These are phyloP conservation scores for Orchesellides sinensis DNA, from an alignment of 2,888 invertebrate species.

Conservation along the genomic window DNA sequence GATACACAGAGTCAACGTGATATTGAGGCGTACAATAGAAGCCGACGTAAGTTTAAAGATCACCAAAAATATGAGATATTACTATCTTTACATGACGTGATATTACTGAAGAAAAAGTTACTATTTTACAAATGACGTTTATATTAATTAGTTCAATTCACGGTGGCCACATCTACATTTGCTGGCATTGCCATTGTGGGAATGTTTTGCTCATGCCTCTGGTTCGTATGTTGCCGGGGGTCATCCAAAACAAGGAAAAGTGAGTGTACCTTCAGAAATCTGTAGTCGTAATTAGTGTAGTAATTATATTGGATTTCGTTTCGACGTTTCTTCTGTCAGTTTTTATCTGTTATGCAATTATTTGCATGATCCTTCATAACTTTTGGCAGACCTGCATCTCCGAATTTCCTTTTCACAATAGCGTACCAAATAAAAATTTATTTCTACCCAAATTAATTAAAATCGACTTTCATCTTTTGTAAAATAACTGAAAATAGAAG, in stretches of 20 bases:
- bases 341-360: too few relatives aligned
- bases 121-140: neutral
- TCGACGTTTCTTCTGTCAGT: too few relatives aligned
- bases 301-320: neutral
- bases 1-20: slow-evolving; percentile 29
- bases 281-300: too few relatives aligned
- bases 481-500: too few relatives aligned
- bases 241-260: slow-evolving; percentile 57
- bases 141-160: slow-evolving; percentile 37
- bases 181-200: slow-evolving; percentile 57
- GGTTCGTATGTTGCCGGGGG: slow-evolving; percentile 50
- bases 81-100: neutral
- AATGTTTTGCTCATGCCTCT: slow-evolving; percentile 57
- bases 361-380: too few relatives aligned
- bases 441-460: too few relatives aligned
- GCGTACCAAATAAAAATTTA: too few relatives aligned
- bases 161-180: slow-evolving; percentile 60
- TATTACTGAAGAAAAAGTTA: neutral
- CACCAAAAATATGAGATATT: neutral
- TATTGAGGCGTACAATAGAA: slow-evolving; percentile 30
- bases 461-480: too few relatives aligned
- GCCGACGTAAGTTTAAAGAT: slow-evolving; percentile 20
- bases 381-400: too few relatives aligned
- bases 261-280: slow-evolving; percentile 22
- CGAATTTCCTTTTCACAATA: too few relatives aligned